These are phyloP conservation scores for Apamea epomidion DNA, from an alignment of 2,888 invertebrate species.

Conservation along the genomic window DNA sequence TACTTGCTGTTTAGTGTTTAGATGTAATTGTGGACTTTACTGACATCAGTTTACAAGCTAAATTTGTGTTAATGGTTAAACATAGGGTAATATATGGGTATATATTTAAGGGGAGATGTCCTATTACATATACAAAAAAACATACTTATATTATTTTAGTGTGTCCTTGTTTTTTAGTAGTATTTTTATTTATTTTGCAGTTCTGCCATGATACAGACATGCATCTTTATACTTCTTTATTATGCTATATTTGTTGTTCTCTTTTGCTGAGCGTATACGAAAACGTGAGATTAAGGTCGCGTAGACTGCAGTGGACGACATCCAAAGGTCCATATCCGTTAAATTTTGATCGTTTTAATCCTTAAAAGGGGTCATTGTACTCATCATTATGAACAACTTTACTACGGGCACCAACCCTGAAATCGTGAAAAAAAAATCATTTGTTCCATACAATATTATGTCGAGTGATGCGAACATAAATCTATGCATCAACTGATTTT, in stretches of 20 bases:
- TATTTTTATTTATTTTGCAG: neutral
- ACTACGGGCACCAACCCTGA: too few species aligned
- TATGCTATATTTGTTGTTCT: neutral
- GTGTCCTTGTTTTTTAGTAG: neutral
- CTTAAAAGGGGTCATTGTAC: too few species aligned
- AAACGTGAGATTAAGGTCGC: too few species aligned
- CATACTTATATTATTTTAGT: neutral
- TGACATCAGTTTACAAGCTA: neutral
- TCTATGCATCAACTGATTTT: too few species aligned
- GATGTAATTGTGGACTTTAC: neutral
- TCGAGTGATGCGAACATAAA: too few species aligned
- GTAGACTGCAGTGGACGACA: neutral
- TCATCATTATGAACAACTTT: too few species aligned
- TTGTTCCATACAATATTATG: too few species aligned
- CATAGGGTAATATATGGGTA: neutral
- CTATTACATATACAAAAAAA: neutral
- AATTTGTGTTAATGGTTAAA: neutral
- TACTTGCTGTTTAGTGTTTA: slow-evolving; percentile 6
- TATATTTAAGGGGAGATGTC: neutral
- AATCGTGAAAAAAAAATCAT: too few species aligned
- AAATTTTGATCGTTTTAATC: too few species aligned
- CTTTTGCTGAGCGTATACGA: slow-evolving; percentile 15
- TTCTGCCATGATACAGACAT: neutral
- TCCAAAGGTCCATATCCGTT: too few species aligned
- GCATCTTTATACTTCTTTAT: neutral